A percentile compares a stretch with the other conserved stretches of the same genome.
phyloP scores from a whole-genome alignment of 2,797 vertebrate genomes.

The Typhlichthys subterraneus region DNA sequence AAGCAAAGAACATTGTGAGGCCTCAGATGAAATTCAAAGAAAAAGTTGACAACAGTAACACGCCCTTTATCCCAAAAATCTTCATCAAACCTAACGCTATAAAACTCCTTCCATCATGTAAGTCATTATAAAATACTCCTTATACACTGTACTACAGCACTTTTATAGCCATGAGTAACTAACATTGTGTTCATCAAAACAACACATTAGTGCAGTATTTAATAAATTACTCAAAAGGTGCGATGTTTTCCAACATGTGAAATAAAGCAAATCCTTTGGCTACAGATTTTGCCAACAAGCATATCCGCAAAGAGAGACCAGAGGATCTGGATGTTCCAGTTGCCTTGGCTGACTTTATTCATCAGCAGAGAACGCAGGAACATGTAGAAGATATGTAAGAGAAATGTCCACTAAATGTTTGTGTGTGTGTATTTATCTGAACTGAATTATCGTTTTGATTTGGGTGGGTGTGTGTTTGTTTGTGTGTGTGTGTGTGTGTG shows the following conservation, averaged over 20 bases:
- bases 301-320: conserved; percentile 83
- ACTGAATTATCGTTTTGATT: background rate
- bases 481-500: too few relatives aligned
- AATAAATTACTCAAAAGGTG: too few relatives aligned
- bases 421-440: background rate
- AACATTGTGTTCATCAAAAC: too few relatives aligned
- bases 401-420: background rate
- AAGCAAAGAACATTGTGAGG: conserved; percentile 90
- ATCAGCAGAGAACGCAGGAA: conserved; percentile 92
- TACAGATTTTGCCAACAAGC: conserved; percentile 84
- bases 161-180: background rate
- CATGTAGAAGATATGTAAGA: conserved; percentile 91
- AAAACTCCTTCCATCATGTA: conserved; percentile 90
- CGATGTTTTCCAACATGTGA: background rate
- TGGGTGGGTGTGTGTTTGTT: conserved; percentile 80
- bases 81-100: conserved; percentile 93
- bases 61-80: conserved; percentile 91
- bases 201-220: too few relatives aligned
- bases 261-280: background rate
- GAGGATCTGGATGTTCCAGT: conserved; percentile 92
- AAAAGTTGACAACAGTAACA: conserved; percentile 95
- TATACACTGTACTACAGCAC: background rate
- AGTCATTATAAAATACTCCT: conserved; percentile 23
- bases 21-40: conserved; percentile 94
- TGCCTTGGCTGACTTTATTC: conserved; percentile 93